Conservation (phyloP, 2,113 vertebrate species). For the Rhinolophus sinicus region DNA sequence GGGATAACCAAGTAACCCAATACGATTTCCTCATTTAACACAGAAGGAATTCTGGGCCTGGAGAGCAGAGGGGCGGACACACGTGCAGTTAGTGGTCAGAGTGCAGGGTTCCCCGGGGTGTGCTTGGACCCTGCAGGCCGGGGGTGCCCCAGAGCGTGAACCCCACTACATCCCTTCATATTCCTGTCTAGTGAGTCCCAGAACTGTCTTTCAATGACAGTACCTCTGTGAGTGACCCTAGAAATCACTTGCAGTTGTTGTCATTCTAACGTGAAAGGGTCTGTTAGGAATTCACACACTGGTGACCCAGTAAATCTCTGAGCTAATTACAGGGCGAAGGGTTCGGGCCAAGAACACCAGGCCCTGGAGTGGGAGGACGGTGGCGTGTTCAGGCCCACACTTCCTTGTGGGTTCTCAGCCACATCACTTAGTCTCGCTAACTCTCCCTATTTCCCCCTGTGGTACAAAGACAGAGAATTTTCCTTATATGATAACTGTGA, state of each 20-base stretch:
- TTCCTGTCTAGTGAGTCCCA: too few relatives aligned
- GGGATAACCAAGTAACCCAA: neutral
- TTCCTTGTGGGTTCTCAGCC: neutral
- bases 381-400: neutral
- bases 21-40: neutral
- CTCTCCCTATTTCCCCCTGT: neutral
- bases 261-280: neutral
- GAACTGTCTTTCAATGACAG: too few relatives aligned
- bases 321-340: neutral
- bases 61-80: rapidly evolving
- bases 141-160: too few relatives aligned
- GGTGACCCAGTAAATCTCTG: neutral
- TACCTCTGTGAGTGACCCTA: neutral
- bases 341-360: neutral
- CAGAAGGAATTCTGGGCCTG: too few relatives aligned
- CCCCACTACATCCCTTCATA: too few relatives aligned
- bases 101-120: neutral
- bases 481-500: neutral
- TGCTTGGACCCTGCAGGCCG: neutral
- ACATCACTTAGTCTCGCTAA: neutral
- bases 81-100: neutral
- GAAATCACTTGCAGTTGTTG: neutral
- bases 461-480: neutral
- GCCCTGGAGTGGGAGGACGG: too few relatives aligned
- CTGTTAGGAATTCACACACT: neutral